Percentiles rank a stretch among this genome's conserved stretches.
phyloP scores from a whole-genome alignment of 2,888 invertebrate species.

The Chouioia cunea region DNA sequence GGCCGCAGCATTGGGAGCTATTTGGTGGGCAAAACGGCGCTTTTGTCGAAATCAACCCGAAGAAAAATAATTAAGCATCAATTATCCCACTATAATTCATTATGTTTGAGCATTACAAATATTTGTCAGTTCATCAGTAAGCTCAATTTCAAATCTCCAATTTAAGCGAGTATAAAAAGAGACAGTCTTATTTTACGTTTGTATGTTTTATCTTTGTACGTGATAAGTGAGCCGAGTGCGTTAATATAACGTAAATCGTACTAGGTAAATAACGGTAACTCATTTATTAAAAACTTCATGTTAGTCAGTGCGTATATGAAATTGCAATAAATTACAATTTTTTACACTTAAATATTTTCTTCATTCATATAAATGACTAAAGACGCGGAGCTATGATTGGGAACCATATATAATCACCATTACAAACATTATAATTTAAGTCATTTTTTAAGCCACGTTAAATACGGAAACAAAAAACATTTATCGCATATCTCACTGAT shows the following conservation, averaged over 20 bases:
- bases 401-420: no score
- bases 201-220: not conserved
- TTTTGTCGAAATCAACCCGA: slow-evolving; percentile 61
- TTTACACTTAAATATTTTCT: no score
- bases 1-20: slow-evolving; percentile 75
- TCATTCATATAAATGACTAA: no score
- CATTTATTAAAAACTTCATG: slow-evolving; percentile 32
- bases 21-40: slow-evolving; percentile 72
- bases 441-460: no score
- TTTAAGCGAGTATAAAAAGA: slow-evolving; percentile 3
- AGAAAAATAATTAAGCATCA: slow-evolving; percentile 53
- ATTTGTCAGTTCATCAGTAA: slow-evolving; percentile 30
- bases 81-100: not conserved
- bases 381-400: no score
- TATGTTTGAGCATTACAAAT: slow-evolving; percentile 31
- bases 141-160: slow-evolving; percentile 8
- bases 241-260: slow-evolving; percentile 16
- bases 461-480: no score
- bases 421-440: no score
- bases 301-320: slow-evolving; percentile 8
- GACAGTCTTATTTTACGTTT: slow-evolving; percentile 20
- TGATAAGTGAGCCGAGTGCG: slow-evolving; percentile 14
- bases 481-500: no score
- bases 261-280: slow-evolving; percentile 5
- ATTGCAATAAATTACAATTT: no score